Evolutionary conservation across 2,113 vertebrate species (phyloP).

Genomic region (Sceloporus undulatus): DNA sequence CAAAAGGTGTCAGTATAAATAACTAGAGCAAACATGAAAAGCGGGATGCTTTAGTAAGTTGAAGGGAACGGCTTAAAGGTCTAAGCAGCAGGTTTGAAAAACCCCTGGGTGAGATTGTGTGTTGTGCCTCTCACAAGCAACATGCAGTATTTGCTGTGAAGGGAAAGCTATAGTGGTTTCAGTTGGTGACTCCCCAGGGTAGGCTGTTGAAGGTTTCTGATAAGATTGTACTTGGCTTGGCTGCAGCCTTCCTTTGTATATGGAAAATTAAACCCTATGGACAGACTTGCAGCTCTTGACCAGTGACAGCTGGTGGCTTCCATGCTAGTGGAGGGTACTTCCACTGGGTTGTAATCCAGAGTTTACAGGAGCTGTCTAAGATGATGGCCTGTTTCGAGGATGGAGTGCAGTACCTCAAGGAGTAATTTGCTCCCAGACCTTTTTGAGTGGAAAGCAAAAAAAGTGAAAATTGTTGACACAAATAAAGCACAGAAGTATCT

Average conservation of each 20-base stretch:
- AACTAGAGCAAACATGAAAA: constrained; percentile 29
- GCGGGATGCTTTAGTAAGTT: constrained; percentile 22
- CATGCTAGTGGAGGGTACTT: too few species aligned
- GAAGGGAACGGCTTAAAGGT: not conserved
- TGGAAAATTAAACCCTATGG: not conserved
- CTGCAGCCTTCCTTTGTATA: not conserved
- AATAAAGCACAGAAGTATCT: too few species aligned
- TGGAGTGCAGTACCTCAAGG: too few species aligned
- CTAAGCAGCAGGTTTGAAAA: constrained; percentile 1
- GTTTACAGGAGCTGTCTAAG: too few species aligned
- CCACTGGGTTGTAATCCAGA: too few species aligned
- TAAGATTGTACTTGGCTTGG: not conserved
- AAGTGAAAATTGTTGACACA: too few species aligned
- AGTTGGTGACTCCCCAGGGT: not conserved
- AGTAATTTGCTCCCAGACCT: too few species aligned
- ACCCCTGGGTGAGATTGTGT: not conserved
- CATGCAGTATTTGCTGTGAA: not conserved
- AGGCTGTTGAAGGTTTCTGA: not conserved
- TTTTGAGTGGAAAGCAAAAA: too few species aligned
- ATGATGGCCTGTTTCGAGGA: too few species aligned
- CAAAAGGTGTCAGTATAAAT: constrained; percentile 37
- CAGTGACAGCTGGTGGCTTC: too few species aligned
- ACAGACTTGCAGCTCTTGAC: too few species aligned
- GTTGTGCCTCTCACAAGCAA: constrained; percentile 19
- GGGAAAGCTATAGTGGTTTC: not conserved